These are phyloP conservation scores for Caenorhabditis elegans DNA, from an alignment of 1,140 invertebrate genomes.

Conservation along the genomic window WBcel235 BX284603.4:6377501-6378000, in stretches of 20 bases:
- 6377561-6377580: slow-evolving; percentile 86
- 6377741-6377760: slow-evolving; percentile 80
- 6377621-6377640: slow-evolving; percentile 82
- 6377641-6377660: slow-evolving; percentile 78
- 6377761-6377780: slow-evolving; percentile 77
- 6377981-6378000: slow-evolving; percentile 71
- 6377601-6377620: slow-evolving; percentile 82
- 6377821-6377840: slow-evolving; percentile 41
- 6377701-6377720: slow-evolving; percentile 74
- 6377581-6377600: slow-evolving; percentile 84
- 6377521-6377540: slow-evolving; percentile 84
- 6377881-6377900: not conserved
- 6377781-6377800: slow-evolving; percentile 72
- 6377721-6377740: slow-evolving; percentile 74
- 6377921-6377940: slow-evolving; percentile 1
- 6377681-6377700: slow-evolving; percentile 71
- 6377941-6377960: slow-evolving; percentile 66
- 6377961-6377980: slow-evolving; percentile 52
- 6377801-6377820: slow-evolving; percentile 73
- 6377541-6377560: slow-evolving; percentile 81
- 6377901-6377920: not conserved
- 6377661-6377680: slow-evolving; percentile 77
- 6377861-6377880: slow-evolving; percentile 29
- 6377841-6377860: slow-evolving; percentile 30
- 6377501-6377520: slow-evolving; percentile 78